Conservation (phyloP, 2,888 invertebrate species). For the Rhyacophila evoluta region DNA sequence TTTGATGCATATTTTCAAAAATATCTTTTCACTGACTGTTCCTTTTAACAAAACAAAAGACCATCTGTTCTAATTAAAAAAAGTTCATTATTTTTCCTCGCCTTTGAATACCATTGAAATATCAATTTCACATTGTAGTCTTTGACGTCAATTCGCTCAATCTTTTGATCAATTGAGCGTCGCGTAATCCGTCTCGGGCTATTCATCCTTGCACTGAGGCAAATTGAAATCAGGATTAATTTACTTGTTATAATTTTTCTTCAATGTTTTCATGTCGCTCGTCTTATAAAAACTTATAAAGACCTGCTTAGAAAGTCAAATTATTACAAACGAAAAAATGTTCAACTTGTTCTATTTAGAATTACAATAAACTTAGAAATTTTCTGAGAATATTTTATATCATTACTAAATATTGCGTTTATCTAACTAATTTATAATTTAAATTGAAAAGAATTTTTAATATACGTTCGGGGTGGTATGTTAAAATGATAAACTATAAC, state of each 20-base stretch:
- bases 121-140: conserved; percentile 13
- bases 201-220: conserved; percentile 8
- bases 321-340: not conserved
- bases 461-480: too few species aligned
- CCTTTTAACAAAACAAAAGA: not conserved
- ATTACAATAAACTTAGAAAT: too few species aligned
- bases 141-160: not conserved
- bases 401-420: too few species aligned
- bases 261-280: not conserved
- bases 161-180: not conserved
- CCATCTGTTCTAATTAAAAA: not conserved
- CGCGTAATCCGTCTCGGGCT: not conserved
- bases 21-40: too few species aligned
- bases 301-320: not conserved
- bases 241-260: not conserved
- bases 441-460: too few species aligned
- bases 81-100: not conserved
- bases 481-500: too few species aligned
- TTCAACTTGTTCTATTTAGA: not conserved
- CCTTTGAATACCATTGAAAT: not conserved
- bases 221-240: not conserved
- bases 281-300: not conserved
- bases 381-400: too few species aligned
- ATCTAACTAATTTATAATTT: too few species aligned
- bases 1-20: too few species aligned